A percentile compares a stretch with the other conserved stretches of the same genome.
Conservation (phyloP, 2,113 vertebrate species). For the Lepus timidus region DNA sequence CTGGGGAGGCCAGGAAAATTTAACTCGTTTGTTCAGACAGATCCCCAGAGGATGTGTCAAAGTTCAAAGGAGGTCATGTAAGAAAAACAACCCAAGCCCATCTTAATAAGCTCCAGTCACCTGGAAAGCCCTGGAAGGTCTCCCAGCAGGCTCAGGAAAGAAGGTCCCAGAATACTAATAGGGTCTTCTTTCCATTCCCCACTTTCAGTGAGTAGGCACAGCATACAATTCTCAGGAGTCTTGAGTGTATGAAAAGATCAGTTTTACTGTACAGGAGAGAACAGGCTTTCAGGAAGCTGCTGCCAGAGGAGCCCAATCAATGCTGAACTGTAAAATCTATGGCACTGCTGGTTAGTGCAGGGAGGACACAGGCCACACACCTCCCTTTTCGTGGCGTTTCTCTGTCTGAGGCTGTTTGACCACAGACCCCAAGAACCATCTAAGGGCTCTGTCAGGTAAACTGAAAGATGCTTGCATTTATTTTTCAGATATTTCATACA, state of each 20-base stretch:
- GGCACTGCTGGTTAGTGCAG: background rate
- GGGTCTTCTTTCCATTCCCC: background rate
- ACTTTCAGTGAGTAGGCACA: background rate
- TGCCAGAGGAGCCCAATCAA: background rate
- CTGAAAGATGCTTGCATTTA: background rate
- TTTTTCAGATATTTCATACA: background rate
- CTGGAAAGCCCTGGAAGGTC: background rate
- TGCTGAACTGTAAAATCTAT: slow-evolving; percentile 38
- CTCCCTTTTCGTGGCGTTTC: background rate
- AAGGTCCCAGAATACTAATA: background rate
- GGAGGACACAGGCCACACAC: background rate
- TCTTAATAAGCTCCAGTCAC: background rate
- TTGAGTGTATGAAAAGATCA: background rate
- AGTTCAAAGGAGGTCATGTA: slow-evolving; percentile 36
- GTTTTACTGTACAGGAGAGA: background rate
- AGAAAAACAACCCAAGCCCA: background rate
- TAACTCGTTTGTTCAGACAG: background rate
- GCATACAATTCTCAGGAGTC: background rate
- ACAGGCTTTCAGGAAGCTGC: background rate
- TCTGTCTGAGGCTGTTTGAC: background rate
- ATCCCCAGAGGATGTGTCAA: slow-evolving; percentile 42
- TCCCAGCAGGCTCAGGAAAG: background rate
- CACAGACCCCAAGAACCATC: background rate
- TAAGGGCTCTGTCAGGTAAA: background rate
- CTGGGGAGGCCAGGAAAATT: background rate